Percentiles rank a stretch among this genome's conserved stretches.
Conservation (phyloP, 2,888 invertebrate genomes). For the Apomyelois bistriatella region DNA sequence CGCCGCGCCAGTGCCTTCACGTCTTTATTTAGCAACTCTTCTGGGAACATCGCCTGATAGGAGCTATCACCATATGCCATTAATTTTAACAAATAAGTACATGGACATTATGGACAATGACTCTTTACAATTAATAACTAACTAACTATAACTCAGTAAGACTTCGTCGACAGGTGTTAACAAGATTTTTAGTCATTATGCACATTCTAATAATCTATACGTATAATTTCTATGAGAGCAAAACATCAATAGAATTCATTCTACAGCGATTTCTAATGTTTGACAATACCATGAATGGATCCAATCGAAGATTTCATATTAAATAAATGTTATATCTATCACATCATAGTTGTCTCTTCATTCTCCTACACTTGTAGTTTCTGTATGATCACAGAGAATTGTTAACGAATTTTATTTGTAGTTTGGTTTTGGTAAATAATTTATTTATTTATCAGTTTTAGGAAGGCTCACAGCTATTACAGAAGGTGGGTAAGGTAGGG, state of each 20-base stretch:
- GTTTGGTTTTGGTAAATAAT: too few relatives aligned
- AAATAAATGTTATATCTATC: too few relatives aligned
- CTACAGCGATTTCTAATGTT: background rate
- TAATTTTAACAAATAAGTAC: background rate
- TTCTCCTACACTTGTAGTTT: too few relatives aligned
- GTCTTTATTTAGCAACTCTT: constrained; percentile 43
- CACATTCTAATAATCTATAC: background rate
- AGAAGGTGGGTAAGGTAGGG: too few relatives aligned
- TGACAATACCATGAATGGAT: too few relatives aligned
- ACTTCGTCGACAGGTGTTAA: background rate
- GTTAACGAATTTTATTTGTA: too few relatives aligned
- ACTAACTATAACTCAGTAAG: background rate
- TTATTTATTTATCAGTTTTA: too few relatives aligned
- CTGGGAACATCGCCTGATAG: constrained; percentile 46
- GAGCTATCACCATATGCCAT: background rate
- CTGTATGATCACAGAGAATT: too few relatives aligned
- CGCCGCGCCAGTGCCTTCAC: constrained; percentile 32
- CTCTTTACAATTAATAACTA: background rate
- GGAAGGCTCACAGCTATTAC: too few relatives aligned
- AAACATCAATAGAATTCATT: background rate
- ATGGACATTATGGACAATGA: background rate
- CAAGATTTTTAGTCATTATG: background rate
- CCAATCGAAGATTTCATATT: too few relatives aligned
- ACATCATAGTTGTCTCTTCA: too few relatives aligned
- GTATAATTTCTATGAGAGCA: background rate